Percentiles rank a stretch among this genome's conserved stretches.
phyloP scores from a whole-genome alignment of 2,113 vertebrate species.

The Eulemur rufifrons region DNA sequence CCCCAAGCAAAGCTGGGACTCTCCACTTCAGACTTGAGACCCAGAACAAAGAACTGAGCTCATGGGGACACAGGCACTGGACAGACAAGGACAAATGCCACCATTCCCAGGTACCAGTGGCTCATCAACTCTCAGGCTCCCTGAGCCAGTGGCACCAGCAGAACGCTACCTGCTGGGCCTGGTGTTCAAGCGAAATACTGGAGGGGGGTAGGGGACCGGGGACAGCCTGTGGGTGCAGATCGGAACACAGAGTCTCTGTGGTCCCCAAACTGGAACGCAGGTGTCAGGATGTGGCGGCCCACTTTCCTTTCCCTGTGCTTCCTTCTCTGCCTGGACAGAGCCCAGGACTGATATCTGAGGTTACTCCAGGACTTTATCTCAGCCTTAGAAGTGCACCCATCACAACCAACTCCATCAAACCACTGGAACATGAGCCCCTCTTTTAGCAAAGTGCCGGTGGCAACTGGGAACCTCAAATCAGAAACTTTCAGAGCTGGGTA shows the following conservation, averaged over 20 bases:
- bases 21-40: neutral
- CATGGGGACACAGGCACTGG: neutral
- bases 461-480: neutral
- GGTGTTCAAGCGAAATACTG: neutral
- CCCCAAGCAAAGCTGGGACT: neutral
- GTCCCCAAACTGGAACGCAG: neutral
- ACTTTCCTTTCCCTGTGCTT: neutral
- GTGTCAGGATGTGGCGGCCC: neutral
- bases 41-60: neutral
- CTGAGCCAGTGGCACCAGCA: neutral
- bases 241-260: neutral
- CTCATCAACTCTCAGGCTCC: neutral
- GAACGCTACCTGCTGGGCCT: neutral
- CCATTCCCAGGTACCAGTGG: accelerated
- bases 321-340: neutral
- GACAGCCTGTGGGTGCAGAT: accelerated
- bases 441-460: neutral
- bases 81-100: neutral
- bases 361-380: neutral
- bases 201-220: accelerated
- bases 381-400: neutral
- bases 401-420: neutral
- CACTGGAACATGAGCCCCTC: neutral
- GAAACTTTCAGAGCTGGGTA: neutral
- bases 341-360: neutral